phyloP scores from a whole-genome alignment of 2,888 invertebrate genomes.

The Eupelmus urozonus region DNA sequence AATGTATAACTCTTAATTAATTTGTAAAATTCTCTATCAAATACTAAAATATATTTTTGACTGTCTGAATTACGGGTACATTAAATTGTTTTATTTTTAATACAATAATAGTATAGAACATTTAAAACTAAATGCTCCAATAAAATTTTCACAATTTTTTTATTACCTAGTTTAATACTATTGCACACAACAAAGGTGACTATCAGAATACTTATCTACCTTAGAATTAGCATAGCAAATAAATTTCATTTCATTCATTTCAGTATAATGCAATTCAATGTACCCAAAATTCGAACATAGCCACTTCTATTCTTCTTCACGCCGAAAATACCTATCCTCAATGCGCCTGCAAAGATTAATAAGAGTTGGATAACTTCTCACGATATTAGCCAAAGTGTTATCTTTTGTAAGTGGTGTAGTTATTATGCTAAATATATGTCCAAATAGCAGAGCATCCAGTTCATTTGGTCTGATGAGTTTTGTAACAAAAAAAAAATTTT shows the following conservation, averaged over 20 bases:
- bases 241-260: conserved; percentile 66
- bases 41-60: conserved; percentile 53
- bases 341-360: conserved; percentile 90
- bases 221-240: conserved; percentile 67
- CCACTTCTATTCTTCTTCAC: conserved; percentile 71
- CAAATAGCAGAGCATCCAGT: conserved; percentile 96
- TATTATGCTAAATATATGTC: conserved; percentile 96
- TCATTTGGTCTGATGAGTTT: conserved; percentile 88
- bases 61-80: conserved; percentile 60
- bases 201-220: conserved; percentile 57
- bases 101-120: no score
- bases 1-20: conserved; percentile 38
- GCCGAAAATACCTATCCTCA: conserved; percentile 88
- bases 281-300: conserved; percentile 71
- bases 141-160: conserved; percentile 15
- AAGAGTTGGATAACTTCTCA: conserved; percentile 86
- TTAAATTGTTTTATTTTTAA: conserved; percentile 14
- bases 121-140: no score
- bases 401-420: conserved; percentile 91
- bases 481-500: conserved; percentile 53
- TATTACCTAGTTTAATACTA: conserved; percentile 57
- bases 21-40: conserved; percentile 50
- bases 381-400: conserved; percentile 87
- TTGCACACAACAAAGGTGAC: conserved; percentile 65
- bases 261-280: conserved; percentile 68